Base-by-base conservation (phyloP, 2,113 vertebrate species). In the Nymphicus hollandicus region DNA sequence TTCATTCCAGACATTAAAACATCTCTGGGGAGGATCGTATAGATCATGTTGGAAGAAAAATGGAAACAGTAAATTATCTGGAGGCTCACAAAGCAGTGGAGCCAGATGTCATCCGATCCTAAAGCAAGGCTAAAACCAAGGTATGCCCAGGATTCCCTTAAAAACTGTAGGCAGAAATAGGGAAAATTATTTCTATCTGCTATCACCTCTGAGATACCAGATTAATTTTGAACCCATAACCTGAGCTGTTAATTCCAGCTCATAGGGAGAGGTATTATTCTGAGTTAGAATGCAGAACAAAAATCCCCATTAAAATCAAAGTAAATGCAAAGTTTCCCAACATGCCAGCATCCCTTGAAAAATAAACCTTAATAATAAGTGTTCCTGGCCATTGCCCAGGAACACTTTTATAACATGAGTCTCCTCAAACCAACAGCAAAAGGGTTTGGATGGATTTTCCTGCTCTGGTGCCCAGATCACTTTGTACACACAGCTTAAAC, bases 61-160 rank as follows among this genome's bases (percentile, higher is more conserved):
- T 84, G 55, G 88, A 85, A 93, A 70, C 12, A 65, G 56, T 92
- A 92, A 93, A 91, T 96, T 93, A 91, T 25, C 91, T 89, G 72
- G 87, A 95, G 66, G 58, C 88, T 94, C 81, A 73, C 61, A 93
- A 87, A 89, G 83, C 2, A 2, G 28, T 69, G 74, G 81, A 85
- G 81, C 58, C 92, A 95, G 83, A 95, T 58, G 78, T 85, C 81
- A 82, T 76, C 83, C 80, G 83, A 96, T 88, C 88, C n/a, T 58
- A 65, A 71, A 94, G 81, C 55, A 55, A n/a, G n/a, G n/a, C n/a
- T n/a, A n/a, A 77, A 58, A 24, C 9, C 80, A 50, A 79, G 65
- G 56, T 79, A 46, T 16, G 18, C 41, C 28, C 66, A 65, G 84
- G 56, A 63, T 76, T 92, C 63, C 58, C 35, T 65, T 22, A 27